These are phyloP conservation scores for Isurus oxyrinchus DNA, from an alignment of 2,113 vertebrate species.

Conservation along the genomic window DNA sequence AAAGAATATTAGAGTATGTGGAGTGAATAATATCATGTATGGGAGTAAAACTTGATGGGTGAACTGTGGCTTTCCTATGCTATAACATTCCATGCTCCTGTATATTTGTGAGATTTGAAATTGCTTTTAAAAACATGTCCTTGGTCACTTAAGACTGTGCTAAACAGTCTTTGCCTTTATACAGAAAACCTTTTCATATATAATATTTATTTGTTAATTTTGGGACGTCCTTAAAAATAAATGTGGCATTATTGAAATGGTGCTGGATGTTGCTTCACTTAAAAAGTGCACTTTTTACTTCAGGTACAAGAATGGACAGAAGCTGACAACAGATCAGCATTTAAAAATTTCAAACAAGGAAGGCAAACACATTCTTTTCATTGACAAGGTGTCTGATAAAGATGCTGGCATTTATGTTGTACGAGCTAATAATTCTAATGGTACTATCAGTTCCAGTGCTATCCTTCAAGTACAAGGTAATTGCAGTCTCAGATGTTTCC, in stretches of 20 bases:
- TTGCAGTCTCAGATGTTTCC: constrained; percentile 53
- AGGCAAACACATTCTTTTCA: constrained; percentile 66
- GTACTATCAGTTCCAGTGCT: constrained; percentile 61
- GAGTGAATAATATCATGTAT: not conserved
- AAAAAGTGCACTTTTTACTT: constrained; percentile 71
- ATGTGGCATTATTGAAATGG: not conserved
- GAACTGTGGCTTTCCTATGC: not conserved
- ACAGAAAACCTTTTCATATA: not conserved
- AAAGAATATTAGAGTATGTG: not conserved
- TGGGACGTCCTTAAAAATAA: not conserved
- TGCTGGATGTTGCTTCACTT: constrained; percentile 54
- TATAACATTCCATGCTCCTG: not conserved
- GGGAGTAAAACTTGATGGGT: not conserved
- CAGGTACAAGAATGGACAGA: constrained; percentile 79
- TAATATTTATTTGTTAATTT: not conserved
- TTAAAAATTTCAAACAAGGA: constrained; percentile 71
- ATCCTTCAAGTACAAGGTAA: constrained; percentile 67
- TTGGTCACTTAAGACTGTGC: not conserved
- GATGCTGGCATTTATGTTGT: constrained; percentile 68
- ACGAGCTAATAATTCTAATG: constrained; percentile 56
- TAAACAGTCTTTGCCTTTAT: not conserved
- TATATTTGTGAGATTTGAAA: not conserved
- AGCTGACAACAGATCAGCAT: constrained; percentile 63
- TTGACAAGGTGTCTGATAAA: constrained; percentile 60
- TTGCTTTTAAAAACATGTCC: not conserved